Base-by-base conservation (phyloP, 2,888 invertebrate genomes). In the Melanchra persicariae region DNA sequence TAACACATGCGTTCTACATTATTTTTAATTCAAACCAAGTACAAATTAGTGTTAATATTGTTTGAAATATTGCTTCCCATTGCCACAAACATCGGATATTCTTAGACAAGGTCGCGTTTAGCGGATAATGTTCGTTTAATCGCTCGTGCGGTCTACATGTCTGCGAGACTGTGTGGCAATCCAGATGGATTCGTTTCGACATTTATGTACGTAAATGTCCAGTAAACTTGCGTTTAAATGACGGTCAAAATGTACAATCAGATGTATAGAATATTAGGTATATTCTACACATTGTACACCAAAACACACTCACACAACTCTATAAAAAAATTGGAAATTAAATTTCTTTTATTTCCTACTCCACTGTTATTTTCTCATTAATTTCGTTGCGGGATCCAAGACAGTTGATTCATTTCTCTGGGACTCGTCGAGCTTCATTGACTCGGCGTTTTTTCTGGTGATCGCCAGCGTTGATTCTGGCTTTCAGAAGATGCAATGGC, bases 101-200 rank as follows among this genome's bases (percentile, higher is more conserved):
- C 15, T 5, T n/a, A 55, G 63, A 52, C 70, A 81, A 79, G 81
- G 79, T 49, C 70, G 30, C 34, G 22, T 47, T 76, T 67, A 57
- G 45, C 6, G 40, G 52, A 61, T 79, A 79, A 77, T 70, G 60
- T 61, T 70, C 52, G 26, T 64, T 79, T 70, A 78, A 80, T 78
- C 37, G 68, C 26, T 60, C 19, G 10, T 59, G 63, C 40, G 55
- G 49, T 78, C n/a, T 58, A 52, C n/a, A n/a, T n/a, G n/a, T 51
- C 51, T 55, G 24, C n/a, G n/a, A 74, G 49, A 64, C 22, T 22
- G 43, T 72, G 79, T 40, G 57, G 68, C 70, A 74, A 77, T 60
- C 19, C 1, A 55, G 49, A 45, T 70, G 58, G 17, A 26, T 76
- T 51, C 12, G 24, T 79, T 79, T 60, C 67, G 17, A 49, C 65